Base-by-base conservation (phyloP, 2,113 vertebrate species). In the Thermophis baileyi region DNA sequence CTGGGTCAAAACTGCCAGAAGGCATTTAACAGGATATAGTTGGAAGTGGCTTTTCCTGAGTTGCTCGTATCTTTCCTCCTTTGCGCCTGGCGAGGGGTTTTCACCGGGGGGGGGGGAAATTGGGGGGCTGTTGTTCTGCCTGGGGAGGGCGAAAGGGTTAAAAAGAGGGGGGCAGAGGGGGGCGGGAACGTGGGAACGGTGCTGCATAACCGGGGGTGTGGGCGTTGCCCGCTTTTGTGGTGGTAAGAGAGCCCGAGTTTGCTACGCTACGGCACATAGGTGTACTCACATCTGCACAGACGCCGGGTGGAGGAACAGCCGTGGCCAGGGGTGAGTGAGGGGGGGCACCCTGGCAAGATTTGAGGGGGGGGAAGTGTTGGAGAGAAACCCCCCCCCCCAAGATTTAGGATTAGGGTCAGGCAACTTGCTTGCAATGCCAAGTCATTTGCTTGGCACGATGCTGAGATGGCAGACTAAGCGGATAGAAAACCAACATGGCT, bases 211-310 rank as follows among this genome's bases (percentile, higher is more conserved):
- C 95, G 74, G 95, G 92, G 96, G 95, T 95, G 96, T 97, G 96
- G 96, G 96, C 96, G 96, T 96, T 92, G 44, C 94, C 96, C 91
- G 93, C 94, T 94, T 96, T 95, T 97, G 96, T 96, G 96, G 96
- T 96, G 96, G 96, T 95, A 96, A 96, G 94, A 91, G 93, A 88
- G 93, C 95, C 94, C 89, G 87, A 94, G 93, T 93, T 94, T 93
- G 0, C 92, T 96, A 91, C 94, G 94, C 91, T 25, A 93, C 94
- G 89, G 93, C 94, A 89, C 89, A 93, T 92, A 47, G 88, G 22
- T n/a, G 10, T 9, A 20, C 40, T 81, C 91, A 81, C 49, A 89
- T 30, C 14, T 35, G 50, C 6, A 4, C 20, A 14, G 57, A 44
- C 63, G n/a, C 63, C 14, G n/a, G 63, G 63, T 18, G n/a, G 60